Percentiles rank a stretch among this genome's conserved stretches.
These are phyloP conservation scores for Tenualosa thibaudeaui DNA, from an alignment of 2,797 vertebrate genomes.

Conservation along the genomic window DNA sequence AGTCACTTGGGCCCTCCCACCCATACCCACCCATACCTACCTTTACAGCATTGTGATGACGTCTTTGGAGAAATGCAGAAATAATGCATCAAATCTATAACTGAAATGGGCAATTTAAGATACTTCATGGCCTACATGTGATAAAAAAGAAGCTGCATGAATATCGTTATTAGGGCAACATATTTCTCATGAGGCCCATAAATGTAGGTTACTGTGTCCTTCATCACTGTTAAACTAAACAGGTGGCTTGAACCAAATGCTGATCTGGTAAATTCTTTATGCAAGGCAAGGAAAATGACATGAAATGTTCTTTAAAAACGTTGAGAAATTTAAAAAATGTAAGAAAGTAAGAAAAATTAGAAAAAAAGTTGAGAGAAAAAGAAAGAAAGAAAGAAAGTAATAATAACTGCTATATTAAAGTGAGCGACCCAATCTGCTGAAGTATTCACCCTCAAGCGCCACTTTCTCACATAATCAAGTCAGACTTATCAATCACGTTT, in stretches of 20 bases:
- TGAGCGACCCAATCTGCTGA: neutral
- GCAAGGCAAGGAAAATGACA: neutral
- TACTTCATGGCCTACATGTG: conserved; percentile 2
- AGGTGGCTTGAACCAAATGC: neutral
- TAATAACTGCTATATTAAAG: neutral
- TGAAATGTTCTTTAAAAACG: neutral
- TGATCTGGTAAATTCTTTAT: neutral
- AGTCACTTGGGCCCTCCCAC: neutral
- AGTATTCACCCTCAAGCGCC: neutral
- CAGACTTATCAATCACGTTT: conserved; percentile 30
- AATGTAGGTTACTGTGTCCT: conserved; percentile 10
- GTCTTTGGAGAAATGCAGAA: neutral
- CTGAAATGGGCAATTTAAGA: neutral
- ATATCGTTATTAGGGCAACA: neutral
- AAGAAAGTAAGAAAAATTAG: neutral
- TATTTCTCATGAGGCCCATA: neutral
- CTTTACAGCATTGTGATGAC: neutral
- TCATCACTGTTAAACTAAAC: neutral
- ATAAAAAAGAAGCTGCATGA: conserved; percentile 2
- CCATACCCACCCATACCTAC: too few relatives aligned
- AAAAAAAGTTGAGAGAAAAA: neutral
- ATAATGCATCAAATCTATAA: too few relatives aligned
- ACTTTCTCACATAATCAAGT: conserved; percentile 1
- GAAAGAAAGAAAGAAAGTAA: neutral
- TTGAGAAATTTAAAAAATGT: neutral